Base-by-base conservation (phyloP, 1,140 invertebrate genomes). In the Nylanderia fulva region DNA sequence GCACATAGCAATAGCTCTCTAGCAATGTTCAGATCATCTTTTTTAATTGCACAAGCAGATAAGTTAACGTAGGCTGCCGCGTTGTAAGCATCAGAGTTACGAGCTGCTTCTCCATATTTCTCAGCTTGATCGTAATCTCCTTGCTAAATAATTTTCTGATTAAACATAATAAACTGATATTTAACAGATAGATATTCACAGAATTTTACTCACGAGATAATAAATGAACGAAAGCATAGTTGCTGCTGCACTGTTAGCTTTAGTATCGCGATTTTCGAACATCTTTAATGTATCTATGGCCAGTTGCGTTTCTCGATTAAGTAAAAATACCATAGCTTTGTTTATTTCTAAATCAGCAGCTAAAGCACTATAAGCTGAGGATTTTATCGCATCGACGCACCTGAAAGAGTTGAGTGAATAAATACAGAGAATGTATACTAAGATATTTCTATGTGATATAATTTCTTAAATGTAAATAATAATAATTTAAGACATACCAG, bases 161-260 rank as follows among this genome's bases (percentile, higher is more conserved):
- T 56, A 69, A 15, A 56, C 11, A 7, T 1, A 69, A 33, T 5
- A 36, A 29, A 52, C 2, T 6, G 27, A 39, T n/a, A 56, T 29
- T 13, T 56, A n/a, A 48, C 9, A 39, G 1, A 64, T 24, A 39
- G 1, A 64, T 24, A 84, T 42, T 13, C 18, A 18, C 15, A 61
- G n/a, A 75, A 77, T 54, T 39, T 69, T 83, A 91, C 92, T 95
- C 93, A 98, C 98, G 94, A 98, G 95, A 92, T 97, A 98, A 92
- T 98, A 98, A 66, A 99, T 96, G 91, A 99, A 98, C 4, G 98
- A 97, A 18, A 99, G 95, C 95, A 99, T 99, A n/a, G 98, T 98
- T 7, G 98, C 96, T 7, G 98, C 98, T 54, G 96, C 96, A 86
- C 97, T 97, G 0, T 98, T 98, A 64, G 98, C 97, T 95, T 98